Evolutionary conservation across 2,797 vertebrate genomes (phyloP), one percentile per base, ranked within the genome.

Genomic region (Eulemur rubriventer): DNA sequence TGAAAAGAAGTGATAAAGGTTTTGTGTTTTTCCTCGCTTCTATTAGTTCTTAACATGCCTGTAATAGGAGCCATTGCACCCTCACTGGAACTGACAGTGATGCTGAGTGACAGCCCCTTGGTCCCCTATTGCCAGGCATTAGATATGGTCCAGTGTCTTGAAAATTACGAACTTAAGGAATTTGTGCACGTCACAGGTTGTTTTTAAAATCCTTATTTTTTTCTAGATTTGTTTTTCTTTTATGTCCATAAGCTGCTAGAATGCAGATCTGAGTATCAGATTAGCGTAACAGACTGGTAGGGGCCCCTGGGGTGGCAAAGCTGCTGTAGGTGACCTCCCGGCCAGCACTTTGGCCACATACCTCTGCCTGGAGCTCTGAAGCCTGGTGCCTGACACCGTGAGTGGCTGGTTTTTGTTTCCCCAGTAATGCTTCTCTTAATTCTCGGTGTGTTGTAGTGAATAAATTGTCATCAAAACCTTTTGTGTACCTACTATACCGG

Each of bases 361-460:
- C 17, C 7, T 12, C 33, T 4, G 5, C 24, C 28, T 48, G n/a
- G 57, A 20, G 35, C 81, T 61, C 70, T 22, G 57, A 35, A 83
- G 69, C 67, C 2, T 0, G 38, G 35, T 1, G 28, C 14, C 0
- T 4, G 43, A n/a, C 7, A 33, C 57, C 28, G 18, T 4, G 12
- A 41, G 18, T 8, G 5, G 14, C 38, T 20, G 2, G 6, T 70
- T 75, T 75, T 50, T 59, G 20, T 46, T 6, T 80, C 52, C 69
- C 14, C 35, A 26, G 28, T 13, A 61, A 75, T 8, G 14, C 5
- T 30, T n/a, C 61, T 9, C 14, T 78, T 55, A 10, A 6, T 28
- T 69, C 69, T 20, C 18, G 6, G 2, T 46, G 22, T 3, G 11
- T 8, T 69, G 16, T 10, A 17, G 28, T 16, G 24, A 35, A 63